These are phyloP conservation scores for Yponomeuta evonymella DNA, from an alignment of 2,888 invertebrate species.

Conservation along the genomic window DNA sequence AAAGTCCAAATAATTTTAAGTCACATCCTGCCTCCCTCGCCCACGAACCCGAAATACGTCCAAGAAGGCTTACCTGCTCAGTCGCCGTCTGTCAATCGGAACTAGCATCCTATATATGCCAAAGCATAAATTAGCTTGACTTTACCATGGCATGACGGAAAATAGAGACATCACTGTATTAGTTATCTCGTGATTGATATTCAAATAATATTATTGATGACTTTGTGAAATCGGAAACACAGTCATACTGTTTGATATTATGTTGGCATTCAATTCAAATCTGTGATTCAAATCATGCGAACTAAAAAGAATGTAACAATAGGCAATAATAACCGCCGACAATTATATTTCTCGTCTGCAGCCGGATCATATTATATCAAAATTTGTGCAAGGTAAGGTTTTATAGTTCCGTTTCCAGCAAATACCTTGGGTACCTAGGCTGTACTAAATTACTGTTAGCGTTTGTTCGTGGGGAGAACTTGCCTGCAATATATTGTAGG, in stretches of 20 bases:
- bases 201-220: background rate
- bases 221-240: background rate
- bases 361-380: conserved; percentile 30
- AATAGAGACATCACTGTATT: background rate
- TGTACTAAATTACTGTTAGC: conserved; percentile 21
- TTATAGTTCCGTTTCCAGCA: conserved; percentile 3
- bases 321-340: conserved; percentile 24
- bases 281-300: background rate
- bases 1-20: too few relatives aligned
- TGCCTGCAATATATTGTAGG: conserved; percentile 9
- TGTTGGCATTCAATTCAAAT: background rate
- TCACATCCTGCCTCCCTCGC: too few relatives aligned
- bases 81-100: too few relatives aligned
- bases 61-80: too few relatives aligned
- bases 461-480: conserved; percentile 16
- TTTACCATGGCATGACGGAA: background rate
- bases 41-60: too few relatives aligned
- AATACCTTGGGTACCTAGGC: conserved; percentile 7
- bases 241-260: background rate
- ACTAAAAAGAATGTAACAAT: conserved; percentile 21
- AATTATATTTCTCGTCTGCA: conserved; percentile 25
- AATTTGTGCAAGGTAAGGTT: conserved; percentile 29
- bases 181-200: background rate
- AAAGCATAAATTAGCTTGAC: background rate
- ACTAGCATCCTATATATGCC: too few relatives aligned